Evolutionary conservation across 2,797 vertebrate genomes (phyloP), one percentile per base, ranked within the genome.

Genomic region (Liparis tanakae): DNA sequence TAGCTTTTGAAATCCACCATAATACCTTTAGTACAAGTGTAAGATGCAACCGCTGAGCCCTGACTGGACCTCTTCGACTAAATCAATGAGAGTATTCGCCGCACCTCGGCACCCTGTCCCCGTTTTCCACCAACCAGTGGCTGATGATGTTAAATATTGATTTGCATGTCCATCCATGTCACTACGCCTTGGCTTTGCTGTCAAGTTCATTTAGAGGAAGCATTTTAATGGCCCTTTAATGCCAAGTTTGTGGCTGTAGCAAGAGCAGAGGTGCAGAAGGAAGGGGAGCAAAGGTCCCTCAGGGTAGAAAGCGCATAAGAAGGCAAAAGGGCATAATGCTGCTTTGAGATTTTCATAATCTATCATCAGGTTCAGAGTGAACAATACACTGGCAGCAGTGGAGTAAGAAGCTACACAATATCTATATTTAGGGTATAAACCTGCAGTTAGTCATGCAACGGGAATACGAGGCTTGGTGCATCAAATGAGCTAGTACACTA

Each of bases 141-240:
- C 82, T 91, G 91, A 89, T 83, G 90, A 92, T 90, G 90, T 94
- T 85, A 94, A 94, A 94, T 94, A 94, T 95, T 94, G 94, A 95
- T 94, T 94, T 90, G 85, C 89, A 90, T 91, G 91, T 95, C 93
- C 90, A 88, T 82, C 91, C 87, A 73, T 84, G 91, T 93, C 90
- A 92, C 89, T 85, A 87, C 69, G 85, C 88, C 86, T 83, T 74
- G 85, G 82, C 89, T 89, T 87, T 63, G 79, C 91, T 94, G 92
- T 93, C 93, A 89, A 76, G 82, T 91, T 89, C 83, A 86, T 93
- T 94, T 93, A 93, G 81, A 85, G 70, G 85, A 74, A 70, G 78
- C 68, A 70, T 70, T 78, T 90, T 86, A 87, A 90, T 84, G 77
- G 85, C 69, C 75, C 71, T 89, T 88, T 87, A 85, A 90, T 86